phyloP scores from a whole-genome alignment of 53 echinoderm and acorn worm genomes.

The Glandiceps talaboti region DNA sequence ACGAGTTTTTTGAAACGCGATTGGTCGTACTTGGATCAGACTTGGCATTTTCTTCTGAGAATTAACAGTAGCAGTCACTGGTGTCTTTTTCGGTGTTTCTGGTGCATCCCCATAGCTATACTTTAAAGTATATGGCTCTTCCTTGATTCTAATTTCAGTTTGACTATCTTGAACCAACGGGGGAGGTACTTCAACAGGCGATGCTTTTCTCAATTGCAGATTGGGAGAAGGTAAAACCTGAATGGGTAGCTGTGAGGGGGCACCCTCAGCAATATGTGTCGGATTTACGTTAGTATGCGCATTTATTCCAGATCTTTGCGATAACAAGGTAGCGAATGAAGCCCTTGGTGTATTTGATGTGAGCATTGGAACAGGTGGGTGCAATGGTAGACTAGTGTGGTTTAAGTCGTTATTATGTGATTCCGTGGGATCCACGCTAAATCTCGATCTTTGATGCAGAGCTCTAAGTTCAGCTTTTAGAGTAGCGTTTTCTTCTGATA shows the following conservation, averaged over 20 bases:
- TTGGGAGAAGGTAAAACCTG: background rate
- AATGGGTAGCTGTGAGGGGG: background rate
- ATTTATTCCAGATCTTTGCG: too few species aligned
- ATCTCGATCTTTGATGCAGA: slow-evolving; percentile 17
- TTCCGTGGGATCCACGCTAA: background rate
- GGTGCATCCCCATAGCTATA: background rate
- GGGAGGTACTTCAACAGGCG: background rate
- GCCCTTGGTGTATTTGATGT: background rate
- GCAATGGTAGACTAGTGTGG: background rate
- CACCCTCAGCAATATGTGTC: background rate
- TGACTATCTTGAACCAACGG: background rate
- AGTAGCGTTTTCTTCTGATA: slow-evolving; percentile 57
- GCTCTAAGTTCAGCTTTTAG: slow-evolving; percentile 48
- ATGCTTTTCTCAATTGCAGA: background rate
- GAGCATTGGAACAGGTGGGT: background rate
- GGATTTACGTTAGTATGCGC: background rate
- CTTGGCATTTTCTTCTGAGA: background rate
- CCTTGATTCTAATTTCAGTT: background rate
- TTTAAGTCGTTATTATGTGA: background rate
- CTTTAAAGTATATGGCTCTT: background rate
- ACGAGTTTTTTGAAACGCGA: background rate
- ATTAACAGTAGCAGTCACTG: background rate
- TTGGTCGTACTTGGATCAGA: background rate
- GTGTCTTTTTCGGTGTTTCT: background rate
- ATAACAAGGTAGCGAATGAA: too few species aligned